Base-by-base conservation (phyloP, 2,797 vertebrate genomes). In the Bufotes viridis region DNA sequence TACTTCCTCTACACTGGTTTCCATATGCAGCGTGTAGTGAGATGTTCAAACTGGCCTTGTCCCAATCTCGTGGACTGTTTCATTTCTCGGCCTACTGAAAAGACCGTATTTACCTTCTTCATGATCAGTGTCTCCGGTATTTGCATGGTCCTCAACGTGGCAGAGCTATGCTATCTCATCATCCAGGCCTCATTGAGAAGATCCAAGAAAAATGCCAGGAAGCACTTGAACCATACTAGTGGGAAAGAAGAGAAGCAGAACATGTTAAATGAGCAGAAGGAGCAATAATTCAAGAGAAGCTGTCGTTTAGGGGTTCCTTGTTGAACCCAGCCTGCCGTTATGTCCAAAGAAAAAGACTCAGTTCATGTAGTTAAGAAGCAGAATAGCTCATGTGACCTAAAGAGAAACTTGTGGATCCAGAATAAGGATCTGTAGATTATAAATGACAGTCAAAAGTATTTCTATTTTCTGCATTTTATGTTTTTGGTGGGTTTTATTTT, bases 61-160 rank as follows among this genome's bases (percentile, higher is more conserved):
- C 98, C 98, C 90, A 99, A 99, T 90, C 94, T 93, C 3, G 98
- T 99, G 91, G 98, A 99, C 92, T 99, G 98, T 92, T 99, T 99
- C 89, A 97, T 99, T 88, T 99, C 98, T 78, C 95, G 98, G 80
- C 98, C 98, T 70, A 99, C 98, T 0, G 98, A 99, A 93, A 99
- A 99, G 94, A 99, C 98, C 0, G 90, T 97, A 60, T 99, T 99
- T 93, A 99, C 97, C 42, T 96, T 99, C 92, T 99, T 99, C 93
- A 99, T 99, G 98, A 96, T 99, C 88, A 90, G 94, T 0, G 98
- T 98, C 1, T 99, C 98, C 1, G 94, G 96, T 72, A 96, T 97
- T 89, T 99, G 98, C 91, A 98, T 99, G 91, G 87, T 98, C 79
- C 95, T 99, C 57, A 99, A 99, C 84, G 93, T 99, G 93, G 96